Evolutionary conservation across 2,113 vertebrate genomes (phyloP), one percentile per base, ranked within the genome.

Genomic region (Cromileptes altivelis): DNA sequence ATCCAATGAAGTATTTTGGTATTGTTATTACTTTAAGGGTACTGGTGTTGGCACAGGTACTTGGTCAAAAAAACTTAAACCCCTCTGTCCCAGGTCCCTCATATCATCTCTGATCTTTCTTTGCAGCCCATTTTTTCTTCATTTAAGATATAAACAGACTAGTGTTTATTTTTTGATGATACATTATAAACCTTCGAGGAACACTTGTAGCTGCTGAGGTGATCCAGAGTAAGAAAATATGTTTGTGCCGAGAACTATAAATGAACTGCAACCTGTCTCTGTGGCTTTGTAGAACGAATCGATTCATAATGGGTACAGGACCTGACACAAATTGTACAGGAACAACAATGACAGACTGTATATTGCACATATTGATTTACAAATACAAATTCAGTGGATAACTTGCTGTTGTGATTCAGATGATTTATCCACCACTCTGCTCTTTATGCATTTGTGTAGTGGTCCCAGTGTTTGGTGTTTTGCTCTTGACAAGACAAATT

Each of bases 401-500:
- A 37, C 64, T 56, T 3, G 68, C 64, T 47, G 82, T 50, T 49
- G 4, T 0, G 33, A 70, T 49, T 55, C 57, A 14, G 62, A 42
- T 2, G 37, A 15, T 80, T 73, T 76, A 42, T 40, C n/a, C 62
- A 4, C 7, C 1, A n/a, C 55, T 65, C 18, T 5, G 0, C 61
- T 60, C 47, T 61, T 25, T 33, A 2, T 42, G 57, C 65, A 17
- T 71, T 21, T 42, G 37, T 25, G 67, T 4, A 11, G 70, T 1
- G 12, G 1, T 67, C 23, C 15, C 56, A 2, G 25, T 57, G 25
- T 68, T 78, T 47, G 49, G 11, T 50, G 53, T 40, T 57, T 25
- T 33, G 18, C 37, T 78, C 45, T 61, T 70, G 86, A 87, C 80
- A 69, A 74, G 82, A 78, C 72, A 67, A 12, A 88, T 92, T 72